Conservation (phyloP, 2,113 vertebrate genomes). For the Benitochromis conjunctus region DNA sequence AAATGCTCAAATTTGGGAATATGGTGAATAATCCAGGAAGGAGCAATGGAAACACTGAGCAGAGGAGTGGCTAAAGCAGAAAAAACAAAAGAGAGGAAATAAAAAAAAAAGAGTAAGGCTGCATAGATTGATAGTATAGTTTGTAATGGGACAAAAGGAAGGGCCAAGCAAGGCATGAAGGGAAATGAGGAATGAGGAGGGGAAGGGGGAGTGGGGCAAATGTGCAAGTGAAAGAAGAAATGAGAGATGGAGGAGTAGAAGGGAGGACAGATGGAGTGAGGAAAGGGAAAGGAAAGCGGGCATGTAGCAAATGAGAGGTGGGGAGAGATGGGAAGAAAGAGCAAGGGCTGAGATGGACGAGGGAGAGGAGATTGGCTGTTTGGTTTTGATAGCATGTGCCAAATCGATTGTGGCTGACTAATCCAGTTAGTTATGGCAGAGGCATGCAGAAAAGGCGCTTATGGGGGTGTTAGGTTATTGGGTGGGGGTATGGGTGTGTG, state of each 20-base stretch:
- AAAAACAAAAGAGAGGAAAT: background rate
- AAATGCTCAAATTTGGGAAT: background rate
- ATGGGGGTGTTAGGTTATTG: conserved; percentile 58
- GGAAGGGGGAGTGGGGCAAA: background rate
- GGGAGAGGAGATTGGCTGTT: conserved; percentile 59
- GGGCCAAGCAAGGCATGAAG: background rate
- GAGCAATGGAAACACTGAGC: background rate
- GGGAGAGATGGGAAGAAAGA: conserved; percentile 5
- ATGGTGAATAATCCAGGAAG: background rate
- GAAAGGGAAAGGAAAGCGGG: conserved; percentile 31
- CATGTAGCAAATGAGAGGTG: conserved; percentile 24
- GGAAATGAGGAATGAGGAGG: background rate
- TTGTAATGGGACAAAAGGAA: conserved; percentile 17
- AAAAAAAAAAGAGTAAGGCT: background rate
- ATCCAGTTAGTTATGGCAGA: conserved; percentile 71
- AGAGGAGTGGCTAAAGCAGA: background rate
- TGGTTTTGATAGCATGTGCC: conserved; percentile 70
- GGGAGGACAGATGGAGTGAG: conserved; percentile 54
- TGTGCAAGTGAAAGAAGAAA: background rate
- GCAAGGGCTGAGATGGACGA: conserved; percentile 39
- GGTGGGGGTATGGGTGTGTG: conserved; percentile 6
- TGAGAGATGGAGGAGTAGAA: conserved; percentile 6
- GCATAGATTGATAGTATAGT: background rate
- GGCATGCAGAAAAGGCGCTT: conserved; percentile 67
- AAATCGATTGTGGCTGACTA: conserved; percentile 74